Evolutionary conservation across 2,888 invertebrate species (phyloP).

Genomic region (Oscheius onirici): DNA sequence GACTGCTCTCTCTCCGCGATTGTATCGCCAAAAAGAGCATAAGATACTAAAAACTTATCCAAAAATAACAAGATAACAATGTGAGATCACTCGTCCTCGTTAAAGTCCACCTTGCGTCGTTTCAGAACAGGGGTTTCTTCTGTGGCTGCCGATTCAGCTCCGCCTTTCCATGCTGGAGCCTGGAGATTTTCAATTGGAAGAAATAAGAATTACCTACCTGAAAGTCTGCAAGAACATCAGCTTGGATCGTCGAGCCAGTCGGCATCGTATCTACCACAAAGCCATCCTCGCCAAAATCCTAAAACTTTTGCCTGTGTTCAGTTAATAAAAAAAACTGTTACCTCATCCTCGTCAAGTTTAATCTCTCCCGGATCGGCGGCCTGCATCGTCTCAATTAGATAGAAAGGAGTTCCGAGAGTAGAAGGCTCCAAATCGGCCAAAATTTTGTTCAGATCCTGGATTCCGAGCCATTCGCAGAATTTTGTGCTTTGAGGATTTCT

Average conservation of each 20-base stretch:
- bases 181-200: neutral
- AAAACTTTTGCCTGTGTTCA: neutral
- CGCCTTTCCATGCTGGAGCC: constrained; percentile 33
- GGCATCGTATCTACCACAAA: constrained; percentile 48
- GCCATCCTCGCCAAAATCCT: constrained; percentile 49
- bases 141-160: neutral
- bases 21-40: too few species aligned
- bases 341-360: constrained; percentile 36
- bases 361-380: constrained; percentile 10
- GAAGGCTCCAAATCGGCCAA: constrained; percentile 43
- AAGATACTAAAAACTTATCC: too few species aligned
- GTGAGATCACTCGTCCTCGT: constrained; percentile 16
- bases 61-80: neutral
- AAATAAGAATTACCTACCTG: neutral
- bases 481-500: constrained; percentile 66
- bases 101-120: constrained; percentile 31
- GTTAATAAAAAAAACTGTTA: neutral
- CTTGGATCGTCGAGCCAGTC: neutral
- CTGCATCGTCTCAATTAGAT: constrained; percentile 34
- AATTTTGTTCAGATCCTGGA: constrained; percentile 62
- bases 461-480: constrained; percentile 64
- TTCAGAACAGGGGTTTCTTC: constrained; percentile 22
- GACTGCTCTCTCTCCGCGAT: neutral
- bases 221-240: neutral
- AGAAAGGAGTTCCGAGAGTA: constrained; percentile 44